Percentiles rank a stretch among this genome's conserved stretches.
Evolutionary conservation across 2,113 vertebrate genomes (phyloP).

Genomic region (Sorex araneus): DNA sequence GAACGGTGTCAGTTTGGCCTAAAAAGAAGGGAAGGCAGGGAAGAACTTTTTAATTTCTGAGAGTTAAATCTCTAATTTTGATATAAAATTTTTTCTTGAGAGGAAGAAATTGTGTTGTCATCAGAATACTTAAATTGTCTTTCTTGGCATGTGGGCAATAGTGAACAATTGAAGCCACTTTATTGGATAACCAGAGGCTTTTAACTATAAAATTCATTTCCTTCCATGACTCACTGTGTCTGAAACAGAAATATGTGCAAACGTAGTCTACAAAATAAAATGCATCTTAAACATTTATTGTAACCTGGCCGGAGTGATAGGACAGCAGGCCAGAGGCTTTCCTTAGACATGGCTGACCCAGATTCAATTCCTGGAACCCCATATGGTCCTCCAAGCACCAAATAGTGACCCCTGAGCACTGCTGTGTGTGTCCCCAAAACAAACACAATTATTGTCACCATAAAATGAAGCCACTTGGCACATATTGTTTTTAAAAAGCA

Average conservation of each 20-base stretch:
- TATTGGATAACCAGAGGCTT: constrained; percentile 32
- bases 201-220: constrained; percentile 26
- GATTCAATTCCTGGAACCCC: too few species aligned
- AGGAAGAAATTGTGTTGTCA: constrained; percentile 13
- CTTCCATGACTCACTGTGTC: neutral
- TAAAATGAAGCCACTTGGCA: neutral
- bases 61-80: constrained; percentile 58
- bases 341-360: too few species aligned
- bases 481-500: neutral
- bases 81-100: constrained; percentile 62
- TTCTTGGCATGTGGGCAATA: constrained; percentile 7
- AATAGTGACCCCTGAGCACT: too few species aligned
- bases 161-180: constrained; percentile 43
- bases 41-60: constrained; percentile 38
- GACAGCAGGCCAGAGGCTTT: too few species aligned
- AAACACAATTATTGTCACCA: neutral
- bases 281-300: neutral
- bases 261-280: neutral
- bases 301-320: too few species aligned
- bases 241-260: constrained; percentile 56
- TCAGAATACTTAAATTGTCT: constrained; percentile 4
- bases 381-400: too few species aligned
- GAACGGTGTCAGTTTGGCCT: neutral
- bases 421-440: too few species aligned
- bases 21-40: neutral